Base-by-base conservation (phyloP, 2,888 invertebrate species). In the Euclidia mi region DNA sequence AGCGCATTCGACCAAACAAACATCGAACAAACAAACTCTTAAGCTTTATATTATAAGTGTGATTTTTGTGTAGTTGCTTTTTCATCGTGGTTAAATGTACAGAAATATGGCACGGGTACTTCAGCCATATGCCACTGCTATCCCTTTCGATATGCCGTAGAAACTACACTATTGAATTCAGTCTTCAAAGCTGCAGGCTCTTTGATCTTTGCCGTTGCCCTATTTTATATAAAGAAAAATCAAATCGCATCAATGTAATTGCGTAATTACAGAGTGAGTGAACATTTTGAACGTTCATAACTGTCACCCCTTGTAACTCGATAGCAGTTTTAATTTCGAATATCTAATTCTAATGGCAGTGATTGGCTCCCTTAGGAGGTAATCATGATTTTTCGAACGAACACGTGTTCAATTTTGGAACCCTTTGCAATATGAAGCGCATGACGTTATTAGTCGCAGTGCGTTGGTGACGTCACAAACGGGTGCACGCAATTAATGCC, bases 331-430 rank as follows among this genome's bases (percentile, higher is more conserved):
- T 87, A 89, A 90, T 85, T 84, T 86, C 83, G 85, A 92, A 92
- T 92, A 91, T 92, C 93, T 93, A 92, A 93, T 93, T 93, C 90
- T 92, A 92, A 92, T 92, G 85, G 86, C 88, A 78, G 87, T 92
- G 91, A 94, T 93, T 94, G 93, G 90, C 89, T 94, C 94, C 94
- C 91, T 84, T 67, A 91, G 93, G 94, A 92, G 90, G 88, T 88
- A 92, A 94, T 94, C 91, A 91, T 83, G 91, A 93, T 90, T 92
- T 93, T 91, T 90, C 80, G 85, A 91, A 88, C 84, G 90, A 89
- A 90, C 94, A 94, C 93, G 94, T 93, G 94, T 92, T 92, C 90
- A 88, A 88, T 88, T 91, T 89, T 84, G 80, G 55, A 84, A 89
- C 92, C 85, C 84, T 79, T 84, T 81, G 92, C 89, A 91, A 93